Evolutionary conservation across 2,888 invertebrate genomes (phyloP), one percentile per base, ranked within the genome.

Genomic region (Ctena decussata): DNA sequence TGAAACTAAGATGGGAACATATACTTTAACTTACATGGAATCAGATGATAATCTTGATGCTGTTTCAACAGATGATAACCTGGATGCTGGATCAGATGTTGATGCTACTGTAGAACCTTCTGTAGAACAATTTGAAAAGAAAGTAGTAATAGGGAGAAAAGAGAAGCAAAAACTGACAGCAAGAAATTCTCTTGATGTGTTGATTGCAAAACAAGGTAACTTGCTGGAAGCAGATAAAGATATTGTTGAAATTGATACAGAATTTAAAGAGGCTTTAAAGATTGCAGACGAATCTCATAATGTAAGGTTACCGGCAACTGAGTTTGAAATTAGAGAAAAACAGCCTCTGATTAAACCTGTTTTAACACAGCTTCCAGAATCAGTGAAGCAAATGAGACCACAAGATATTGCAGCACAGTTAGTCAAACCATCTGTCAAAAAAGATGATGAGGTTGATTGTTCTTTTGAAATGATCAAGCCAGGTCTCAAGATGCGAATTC

Each of bases 161-260:
- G 30, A 35, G n/a, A 85, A 85, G 65, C 65, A 65, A 57, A 85
- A 85, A 69, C 65, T 82, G 35, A 70, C 41, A 44, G 70, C 80
- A 15, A 65, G 41, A 49, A 53, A 74, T 75, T 86, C 85, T 15
- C 70, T 88, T 21, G 88, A 88, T 80, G 11, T 84, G 21, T 77
- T 88, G 39, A 41, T 88, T 12, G 73, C 78, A 12, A 65, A 84
- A 53, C 88, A 88, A 74, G 84, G 82, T 24, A 73, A 88, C 32
- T 73, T 80, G n/a, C 65, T 84, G 35, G 80, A 84, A 39, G 21
- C n/a, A 8, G 65, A 79, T 53, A 21, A 37, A n/a, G 41, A 84
- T 49, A 69, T 77, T 73, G 77, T 84, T 60, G 84, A 86, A 27
- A 35, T 84, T 46, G 77, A 79, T 71, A 27, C n/a, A 49, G 83